These are phyloP conservation scores for Elegia similella DNA, from an alignment of 2,888 invertebrate species.

Conservation along the genomic window DNA sequence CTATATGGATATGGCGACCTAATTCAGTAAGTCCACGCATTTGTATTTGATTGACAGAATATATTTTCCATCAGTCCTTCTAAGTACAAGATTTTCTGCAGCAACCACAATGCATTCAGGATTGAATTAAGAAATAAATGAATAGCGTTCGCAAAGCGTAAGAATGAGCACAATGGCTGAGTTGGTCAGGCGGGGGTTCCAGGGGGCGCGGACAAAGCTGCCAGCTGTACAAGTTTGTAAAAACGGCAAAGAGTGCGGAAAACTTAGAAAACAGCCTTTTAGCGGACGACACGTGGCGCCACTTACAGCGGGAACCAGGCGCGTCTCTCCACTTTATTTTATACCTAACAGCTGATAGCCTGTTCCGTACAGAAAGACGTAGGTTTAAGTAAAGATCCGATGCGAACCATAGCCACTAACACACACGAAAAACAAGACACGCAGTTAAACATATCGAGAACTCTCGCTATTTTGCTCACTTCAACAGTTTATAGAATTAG, in stretches of 20 bases:
- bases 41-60: no score
- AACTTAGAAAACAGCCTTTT: slow-evolving; percentile 32
- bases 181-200: background rate
- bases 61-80: no score
- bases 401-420: no score
- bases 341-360: background rate
- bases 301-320: background rate
- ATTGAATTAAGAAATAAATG: background rate
- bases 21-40: no score
- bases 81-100: no score
- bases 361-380: background rate
- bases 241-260: slow-evolving; percentile 26
- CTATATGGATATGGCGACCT: no score
- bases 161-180: background rate
- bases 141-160: background rate
- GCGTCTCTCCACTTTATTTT: background rate
- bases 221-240: slow-evolving; percentile 2
- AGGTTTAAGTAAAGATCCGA: background rate
- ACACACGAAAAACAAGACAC: no score
- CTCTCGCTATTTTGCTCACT: no score
- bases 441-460: no score
- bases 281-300: slow-evolving; percentile 12
- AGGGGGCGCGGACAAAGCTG: slow-evolving; percentile 1
- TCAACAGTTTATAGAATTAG: no score
- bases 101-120: no score